A percentile compares a stretch with the other conserved stretches of the same genome.
phyloP scores from a whole-genome alignment of 2,797 vertebrate genomes.

The Sebastes aleutianus region DNA sequence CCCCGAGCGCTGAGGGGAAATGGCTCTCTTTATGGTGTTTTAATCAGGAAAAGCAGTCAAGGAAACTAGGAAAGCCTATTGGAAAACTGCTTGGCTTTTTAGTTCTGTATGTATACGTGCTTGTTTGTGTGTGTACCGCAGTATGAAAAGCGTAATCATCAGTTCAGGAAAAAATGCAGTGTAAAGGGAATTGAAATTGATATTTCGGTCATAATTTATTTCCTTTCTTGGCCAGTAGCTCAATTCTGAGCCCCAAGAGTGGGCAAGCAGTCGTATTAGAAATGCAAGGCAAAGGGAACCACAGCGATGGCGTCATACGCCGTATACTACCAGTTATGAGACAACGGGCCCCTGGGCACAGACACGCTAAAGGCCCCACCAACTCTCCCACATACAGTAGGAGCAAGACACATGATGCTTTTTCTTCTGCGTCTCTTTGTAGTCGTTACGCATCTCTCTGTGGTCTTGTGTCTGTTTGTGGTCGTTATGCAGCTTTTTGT shows the following conservation, averaged over 20 bases:
- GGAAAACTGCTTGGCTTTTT: slow-evolving; percentile 23
- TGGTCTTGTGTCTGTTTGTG: neutral
- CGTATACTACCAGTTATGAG: neutral
- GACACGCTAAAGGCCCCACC: neutral
- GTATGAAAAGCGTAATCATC: slow-evolving; percentile 55
- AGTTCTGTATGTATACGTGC: neutral
- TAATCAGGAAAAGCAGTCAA: slow-evolving; percentile 51
- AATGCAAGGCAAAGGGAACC: slow-evolving; percentile 22
- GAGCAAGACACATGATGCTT: neutral
- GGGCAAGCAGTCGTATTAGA: slow-evolving; percentile 39
- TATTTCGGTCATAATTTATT: slow-evolving; percentile 62
- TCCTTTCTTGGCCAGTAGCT: slow-evolving; percentile 46
- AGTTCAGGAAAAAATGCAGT: slow-evolving; percentile 45
- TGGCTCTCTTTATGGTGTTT: slow-evolving; percentile 36
- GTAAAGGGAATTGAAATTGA: slow-evolving; percentile 63
- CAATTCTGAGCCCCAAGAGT: slow-evolving; percentile 31
- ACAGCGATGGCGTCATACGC: neutral
- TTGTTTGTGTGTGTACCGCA: neutral
- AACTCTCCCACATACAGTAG: neutral
- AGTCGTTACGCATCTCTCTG: accelerated
- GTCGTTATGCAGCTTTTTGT: neutral
- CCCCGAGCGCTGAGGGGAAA: slow-evolving; percentile 48
- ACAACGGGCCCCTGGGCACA: neutral
- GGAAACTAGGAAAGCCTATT: slow-evolving; percentile 32
- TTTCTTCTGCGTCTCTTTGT: neutral